Evolutionary conservation across 2,797 vertebrate genomes (phyloP), one percentile per base, ranked within the genome.

Genomic region (Semaprochilodus insignis): DNA sequence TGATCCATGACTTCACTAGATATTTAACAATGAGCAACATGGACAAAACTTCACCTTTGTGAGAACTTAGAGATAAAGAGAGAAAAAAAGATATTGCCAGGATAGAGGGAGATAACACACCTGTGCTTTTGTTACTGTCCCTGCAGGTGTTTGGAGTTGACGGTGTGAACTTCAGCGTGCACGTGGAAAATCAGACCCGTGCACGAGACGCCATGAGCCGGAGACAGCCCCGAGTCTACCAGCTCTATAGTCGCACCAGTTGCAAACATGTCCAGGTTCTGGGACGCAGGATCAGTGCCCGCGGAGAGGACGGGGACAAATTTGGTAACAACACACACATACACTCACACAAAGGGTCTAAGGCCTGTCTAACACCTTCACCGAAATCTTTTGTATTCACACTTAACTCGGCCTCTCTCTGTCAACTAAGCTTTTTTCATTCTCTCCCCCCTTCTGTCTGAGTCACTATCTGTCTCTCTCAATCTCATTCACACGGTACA

Each of bases 141-240:
- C 90, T 97, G 96, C 97, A 99, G 96, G 96, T 98, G 92, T 95
- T 94, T 84, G 97, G 96, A 83, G 97, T 98, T 92, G 98, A 99
- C 92, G 97, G 97, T 86, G 97, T 99, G 92, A 98, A 99, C 95
- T 99, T 99, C 94, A 97, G 98, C 82, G 97, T 98, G 94, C 98
- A 99, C 0, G 98, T 99, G 94, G 98, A 99, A 94, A 99, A 99
- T 92, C 98, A 99, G 95, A 99, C 98, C 0, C 96, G 97, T 91
- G 96, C 96, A 75, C 96, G 97, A 92, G 98, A 99, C 72, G 97
- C 98, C 88, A 97, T 99, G 94, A 99, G 98, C 93, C 95, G 98
- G 84, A 96, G 97, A 92, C 97, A 99, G 84, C 97, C 98, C 80
- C 93, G 98, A 73, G 96, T 99, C 85, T 99, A 99, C 92, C 98